Percentiles rank a stretch among this genome's conserved stretches.
Conservation (phyloP, 2,797 vertebrate genomes). For the Ispidina picta region DNA sequence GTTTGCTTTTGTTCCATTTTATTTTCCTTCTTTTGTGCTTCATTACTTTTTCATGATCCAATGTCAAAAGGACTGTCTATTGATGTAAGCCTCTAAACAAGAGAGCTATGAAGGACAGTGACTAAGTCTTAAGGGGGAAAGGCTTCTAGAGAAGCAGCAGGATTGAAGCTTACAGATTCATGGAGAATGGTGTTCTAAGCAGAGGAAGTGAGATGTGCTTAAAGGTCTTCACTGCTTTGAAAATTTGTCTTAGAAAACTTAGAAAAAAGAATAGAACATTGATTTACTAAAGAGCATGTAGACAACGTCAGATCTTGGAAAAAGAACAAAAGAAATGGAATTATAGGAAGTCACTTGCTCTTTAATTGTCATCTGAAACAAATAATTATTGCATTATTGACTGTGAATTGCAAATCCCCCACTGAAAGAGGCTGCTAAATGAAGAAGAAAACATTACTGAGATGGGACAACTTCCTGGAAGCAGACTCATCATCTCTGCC, state of each 20-base stretch:
- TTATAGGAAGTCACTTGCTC: not conserved
- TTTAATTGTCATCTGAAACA: constrained; percentile 1
- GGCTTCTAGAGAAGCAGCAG: not conserved
- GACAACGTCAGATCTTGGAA: accelerated
- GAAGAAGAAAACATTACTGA: not conserved
- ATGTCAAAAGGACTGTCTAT: not conserved
- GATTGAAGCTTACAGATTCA: not conserved
- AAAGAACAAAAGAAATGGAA: not conserved
- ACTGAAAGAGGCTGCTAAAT: not conserved
- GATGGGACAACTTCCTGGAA: constrained; percentile 22
- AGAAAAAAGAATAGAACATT: not conserved
- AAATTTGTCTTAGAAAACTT: not conserved
- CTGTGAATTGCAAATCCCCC: not conserved
- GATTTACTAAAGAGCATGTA: not conserved
- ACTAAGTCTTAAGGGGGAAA: not conserved
- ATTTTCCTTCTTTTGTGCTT: not conserved
- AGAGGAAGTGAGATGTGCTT: accelerated
- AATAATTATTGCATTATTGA: constrained; percentile 14
- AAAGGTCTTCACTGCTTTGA: not conserved
- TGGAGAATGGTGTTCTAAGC: not conserved
- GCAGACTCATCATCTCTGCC: not conserved
- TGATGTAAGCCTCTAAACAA: not conserved
- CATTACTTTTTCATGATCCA: not conserved
- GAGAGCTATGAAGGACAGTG: not conserved
- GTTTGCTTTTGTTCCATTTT: not conserved